phyloP scores from a whole-genome alignment of 2,888 invertebrate genomes.

The Diaprepes abbreviatus region DNA sequence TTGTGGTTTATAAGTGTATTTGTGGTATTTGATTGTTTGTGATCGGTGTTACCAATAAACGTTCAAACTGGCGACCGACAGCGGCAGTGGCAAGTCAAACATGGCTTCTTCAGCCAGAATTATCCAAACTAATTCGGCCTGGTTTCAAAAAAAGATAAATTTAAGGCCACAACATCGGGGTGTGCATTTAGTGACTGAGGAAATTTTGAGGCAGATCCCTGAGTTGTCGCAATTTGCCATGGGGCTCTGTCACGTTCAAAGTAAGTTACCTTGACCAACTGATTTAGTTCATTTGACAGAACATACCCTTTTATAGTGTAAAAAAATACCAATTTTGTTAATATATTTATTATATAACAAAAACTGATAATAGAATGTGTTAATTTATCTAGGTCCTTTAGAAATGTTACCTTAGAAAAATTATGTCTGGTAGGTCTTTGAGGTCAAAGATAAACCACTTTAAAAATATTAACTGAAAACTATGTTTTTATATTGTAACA shows the following conservation, averaged over 20 bases:
- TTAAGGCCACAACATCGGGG: constrained; percentile 96
- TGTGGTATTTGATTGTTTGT: constrained; percentile 61
- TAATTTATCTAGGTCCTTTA: no score
- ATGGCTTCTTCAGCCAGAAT: constrained; percentile 90
- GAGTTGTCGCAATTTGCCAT: constrained; percentile 95
- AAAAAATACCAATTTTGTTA: neutral
- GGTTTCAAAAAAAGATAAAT: constrained; percentile 98
- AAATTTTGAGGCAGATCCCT: constrained; percentile 94
- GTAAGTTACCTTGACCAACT: constrained; percentile 74
- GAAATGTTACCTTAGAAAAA: no score
- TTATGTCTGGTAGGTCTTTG: no score
- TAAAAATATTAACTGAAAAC: neutral
- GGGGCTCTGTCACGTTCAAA: constrained; percentile 96
- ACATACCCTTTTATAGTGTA: neutral
- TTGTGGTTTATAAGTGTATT: constrained; percentile 68
- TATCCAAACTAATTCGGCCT: constrained; percentile 95
- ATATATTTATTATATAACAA: no score
- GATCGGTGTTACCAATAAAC: constrained; percentile 57
- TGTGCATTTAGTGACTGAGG: constrained; percentile 97
- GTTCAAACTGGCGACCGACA: constrained; percentile 68
- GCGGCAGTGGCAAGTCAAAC: constrained; percentile 71
- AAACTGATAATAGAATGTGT: no score
- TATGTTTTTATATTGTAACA: no score
- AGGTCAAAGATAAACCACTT: neutral
- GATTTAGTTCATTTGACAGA: constrained; percentile 29